Conservation (phyloP, 2,113 vertebrate species). For the Rattus rattus region DNA sequence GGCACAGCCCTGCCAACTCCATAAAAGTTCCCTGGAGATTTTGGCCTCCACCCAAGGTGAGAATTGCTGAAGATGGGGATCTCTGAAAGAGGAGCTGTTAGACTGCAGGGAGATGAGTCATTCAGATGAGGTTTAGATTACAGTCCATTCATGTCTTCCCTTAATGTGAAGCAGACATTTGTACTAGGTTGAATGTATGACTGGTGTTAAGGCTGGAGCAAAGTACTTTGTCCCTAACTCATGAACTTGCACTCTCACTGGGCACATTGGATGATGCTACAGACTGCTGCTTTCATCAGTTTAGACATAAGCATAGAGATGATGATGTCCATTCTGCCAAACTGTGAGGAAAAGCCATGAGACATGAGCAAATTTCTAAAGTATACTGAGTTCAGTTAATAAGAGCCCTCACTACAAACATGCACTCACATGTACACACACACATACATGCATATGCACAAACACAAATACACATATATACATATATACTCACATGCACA, state of each 20-base stretch:
- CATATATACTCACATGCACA: too few species aligned
- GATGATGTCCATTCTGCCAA: fast-evolving
- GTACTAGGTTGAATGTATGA: too few species aligned
- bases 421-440: fast-evolving
- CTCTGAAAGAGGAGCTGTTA: background rate
- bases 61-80: fast-evolving
- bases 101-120: fast-evolving
- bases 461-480: background rate
- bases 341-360: fast-evolving
- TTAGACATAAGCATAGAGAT: background rate
- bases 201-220: background rate
- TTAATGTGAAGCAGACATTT: background rate
- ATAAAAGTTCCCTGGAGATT: background rate
- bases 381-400: fast-evolving
- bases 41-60: background rate
- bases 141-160: too few species aligned
- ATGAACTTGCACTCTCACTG: fast-evolving
- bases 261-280: too few species aligned
- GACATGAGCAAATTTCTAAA: too few species aligned
- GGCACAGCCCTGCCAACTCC: fast-evolving
- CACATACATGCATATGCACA: background rate
- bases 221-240: too few species aligned
- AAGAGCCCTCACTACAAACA: fast-evolving
- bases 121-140: too few species aligned
- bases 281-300: background rate